Evolutionary conservation across 1,140 invertebrate species (phyloP).

Genomic region (Trachelipus rathkii): DNA sequence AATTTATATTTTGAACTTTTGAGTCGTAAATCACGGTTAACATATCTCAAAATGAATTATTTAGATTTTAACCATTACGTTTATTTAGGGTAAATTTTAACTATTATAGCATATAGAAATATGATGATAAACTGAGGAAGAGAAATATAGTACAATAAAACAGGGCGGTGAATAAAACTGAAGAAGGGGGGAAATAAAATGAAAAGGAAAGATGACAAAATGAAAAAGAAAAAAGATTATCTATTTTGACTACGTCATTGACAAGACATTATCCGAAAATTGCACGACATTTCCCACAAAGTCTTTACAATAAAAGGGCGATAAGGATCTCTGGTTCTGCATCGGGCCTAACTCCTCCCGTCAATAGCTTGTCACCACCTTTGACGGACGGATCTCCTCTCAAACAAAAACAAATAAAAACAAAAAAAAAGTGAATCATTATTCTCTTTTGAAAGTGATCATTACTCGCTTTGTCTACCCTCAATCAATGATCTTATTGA

Average conservation of each 20-base stretch:
- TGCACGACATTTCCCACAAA: neutral
- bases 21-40: no score
- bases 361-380: neutral
- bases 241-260: neutral
- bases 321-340: neutral
- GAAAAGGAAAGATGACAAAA: neutral
- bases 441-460: neutral
- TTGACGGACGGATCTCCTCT: neutral
- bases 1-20: no score
- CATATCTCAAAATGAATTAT: no score
- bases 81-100: no score
- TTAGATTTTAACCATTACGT: no score
- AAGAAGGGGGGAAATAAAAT: no score
- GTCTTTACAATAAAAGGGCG: neutral
- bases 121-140: no score
- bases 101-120: no score
- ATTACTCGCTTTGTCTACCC: slow-evolving; percentile 7
- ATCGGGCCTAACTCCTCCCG: neutral
- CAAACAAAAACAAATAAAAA: no score
- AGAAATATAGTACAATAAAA: no score
- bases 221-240: neutral
- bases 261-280: slow-evolving; percentile 13
- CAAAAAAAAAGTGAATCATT: neutral
- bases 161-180: no score
- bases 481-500: neutral